These are phyloP conservation scores for Eutrigla gurnardus DNA, from an alignment of 2,797 vertebrate species.

Conservation along the genomic window DNA sequence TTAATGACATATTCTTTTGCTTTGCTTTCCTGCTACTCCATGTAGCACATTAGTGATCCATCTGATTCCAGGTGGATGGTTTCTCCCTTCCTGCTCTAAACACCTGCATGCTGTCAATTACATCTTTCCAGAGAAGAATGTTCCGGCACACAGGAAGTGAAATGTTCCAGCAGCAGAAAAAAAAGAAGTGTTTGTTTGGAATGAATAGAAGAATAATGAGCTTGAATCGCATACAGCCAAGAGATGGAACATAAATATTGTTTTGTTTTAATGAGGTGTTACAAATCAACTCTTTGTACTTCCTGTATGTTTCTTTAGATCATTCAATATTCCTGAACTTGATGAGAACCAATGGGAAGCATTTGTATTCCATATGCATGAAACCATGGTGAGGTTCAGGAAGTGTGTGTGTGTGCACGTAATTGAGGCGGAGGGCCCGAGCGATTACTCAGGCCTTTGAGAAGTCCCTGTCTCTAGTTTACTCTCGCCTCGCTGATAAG, in stretches of 20 bases:
- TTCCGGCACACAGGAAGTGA: conserved; percentile 15
- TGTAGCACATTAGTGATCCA: neutral
- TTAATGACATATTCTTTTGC: neutral
- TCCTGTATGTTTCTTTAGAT: conserved; percentile 43
- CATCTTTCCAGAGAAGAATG: conserved; percentile 8
- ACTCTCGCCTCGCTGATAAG: conserved; percentile 75
- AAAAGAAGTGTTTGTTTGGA: conserved; percentile 36
- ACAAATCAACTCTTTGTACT: conserved; percentile 28
- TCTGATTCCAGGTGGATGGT: neutral
- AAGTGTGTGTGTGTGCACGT: neutral
- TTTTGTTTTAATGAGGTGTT: conserved; percentile 48
- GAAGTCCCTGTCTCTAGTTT: conserved; percentile 64
- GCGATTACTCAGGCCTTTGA: conserved; percentile 73
- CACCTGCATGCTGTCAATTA: conserved; percentile 9
- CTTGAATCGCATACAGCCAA: conserved; percentile 25
- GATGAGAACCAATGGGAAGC: conserved; percentile 9
- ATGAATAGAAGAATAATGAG: conserved; percentile 40
- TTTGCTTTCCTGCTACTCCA: neutral
- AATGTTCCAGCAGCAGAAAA: conserved; percentile 20
- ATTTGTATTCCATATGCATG: conserved; percentile 51
- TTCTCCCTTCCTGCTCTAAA: conserved; percentile 1
- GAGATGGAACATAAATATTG: conserved; percentile 35
- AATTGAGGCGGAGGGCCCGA: conserved; percentile 32
- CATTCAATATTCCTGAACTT: conserved; percentile 24
- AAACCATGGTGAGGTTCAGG: conserved; percentile 37